phyloP scores from a whole-genome alignment of 2,113 vertebrate genomes.

The Paracanthobrama guichenoti region DNA sequence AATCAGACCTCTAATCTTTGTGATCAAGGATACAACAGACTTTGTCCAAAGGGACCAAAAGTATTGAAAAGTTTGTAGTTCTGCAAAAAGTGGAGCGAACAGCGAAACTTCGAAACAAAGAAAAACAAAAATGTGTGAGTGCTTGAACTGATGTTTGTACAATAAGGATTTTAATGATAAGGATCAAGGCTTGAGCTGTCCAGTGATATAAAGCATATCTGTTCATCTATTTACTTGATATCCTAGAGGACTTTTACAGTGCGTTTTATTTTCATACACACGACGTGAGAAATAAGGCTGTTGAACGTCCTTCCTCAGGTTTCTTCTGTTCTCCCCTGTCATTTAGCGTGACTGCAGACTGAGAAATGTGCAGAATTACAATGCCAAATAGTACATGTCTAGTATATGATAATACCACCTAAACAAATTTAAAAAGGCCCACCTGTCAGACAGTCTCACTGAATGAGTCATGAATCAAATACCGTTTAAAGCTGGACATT shows the following conservation, averaged over 20 bases:
- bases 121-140: neutral
- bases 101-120: neutral
- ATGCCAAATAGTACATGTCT: neutral
- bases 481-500: neutral
- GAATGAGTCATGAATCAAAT: neutral
- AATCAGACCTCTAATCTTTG: slow-evolving; percentile 13
- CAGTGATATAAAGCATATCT: neutral
- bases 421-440: neutral
- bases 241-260: neutral
- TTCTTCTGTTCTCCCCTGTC: neutral
- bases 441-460: neutral
- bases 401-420: neutral
- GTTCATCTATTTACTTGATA: neutral
- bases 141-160: neutral
- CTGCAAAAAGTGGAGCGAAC: neutral
- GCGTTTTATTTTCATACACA: neutral
- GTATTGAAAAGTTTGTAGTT: neutral
- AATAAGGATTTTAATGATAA: neutral
- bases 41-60: slow-evolving; percentile 19
- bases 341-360: neutral
- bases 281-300: neutral
- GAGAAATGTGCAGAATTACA: neutral
- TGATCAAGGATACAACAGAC: neutral
- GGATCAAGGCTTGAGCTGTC: neutral
- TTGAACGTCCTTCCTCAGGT: neutral